Conservation (phyloP, 1,140 invertebrate species). For the Gyrodactylus bullatarudis region DNA sequence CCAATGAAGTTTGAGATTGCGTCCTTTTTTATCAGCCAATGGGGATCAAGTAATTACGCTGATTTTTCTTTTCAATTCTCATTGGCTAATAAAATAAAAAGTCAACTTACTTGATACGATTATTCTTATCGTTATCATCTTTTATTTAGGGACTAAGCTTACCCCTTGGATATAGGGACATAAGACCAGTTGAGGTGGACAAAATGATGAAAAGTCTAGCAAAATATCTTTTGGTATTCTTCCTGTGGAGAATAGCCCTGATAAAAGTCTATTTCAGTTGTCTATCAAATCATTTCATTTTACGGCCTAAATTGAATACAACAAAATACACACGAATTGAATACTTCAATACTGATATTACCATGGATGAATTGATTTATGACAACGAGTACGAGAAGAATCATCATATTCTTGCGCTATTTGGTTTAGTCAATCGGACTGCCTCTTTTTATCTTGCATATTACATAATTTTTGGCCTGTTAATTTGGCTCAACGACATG, state of each 20-base stretch:
- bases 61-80: too few relatives aligned
- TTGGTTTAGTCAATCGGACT: neutral
- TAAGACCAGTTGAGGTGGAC: neutral
- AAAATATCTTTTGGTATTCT: neutral
- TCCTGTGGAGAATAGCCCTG: neutral
- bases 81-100: too few relatives aligned
- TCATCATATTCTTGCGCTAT: neutral
- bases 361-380: neutral
- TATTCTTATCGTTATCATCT: neutral
- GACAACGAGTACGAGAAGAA: neutral
- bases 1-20: too few relatives aligned
- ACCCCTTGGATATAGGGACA: neutral
- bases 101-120: too few relatives aligned
- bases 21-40: too few relatives aligned
- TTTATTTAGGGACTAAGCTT: neutral
- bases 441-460: neutral
- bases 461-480: neutral
- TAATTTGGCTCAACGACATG: neutral
- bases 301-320: neutral
- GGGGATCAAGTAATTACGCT: too few relatives aligned
- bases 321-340: neutral
- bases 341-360: neutral
- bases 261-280: neutral
- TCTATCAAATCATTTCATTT: neutral
- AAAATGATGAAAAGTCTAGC: neutral